Conservation (phyloP, 2,113 vertebrate species). For the Bagarius yarrelli region DNA sequence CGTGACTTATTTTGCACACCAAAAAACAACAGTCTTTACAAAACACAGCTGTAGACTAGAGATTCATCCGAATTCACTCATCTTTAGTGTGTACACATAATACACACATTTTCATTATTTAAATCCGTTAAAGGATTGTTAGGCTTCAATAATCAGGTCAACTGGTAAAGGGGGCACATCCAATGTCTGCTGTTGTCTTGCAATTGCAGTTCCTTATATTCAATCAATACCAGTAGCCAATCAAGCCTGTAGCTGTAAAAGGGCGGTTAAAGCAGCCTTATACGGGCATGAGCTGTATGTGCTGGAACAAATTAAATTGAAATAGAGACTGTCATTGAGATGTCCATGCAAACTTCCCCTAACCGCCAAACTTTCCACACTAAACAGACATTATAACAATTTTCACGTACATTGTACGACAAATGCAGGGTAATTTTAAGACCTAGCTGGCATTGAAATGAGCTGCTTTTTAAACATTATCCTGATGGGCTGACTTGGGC, state of each 20-base stretch:
- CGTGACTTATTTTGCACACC: slow-evolving; percentile 59
- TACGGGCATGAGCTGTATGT: background rate
- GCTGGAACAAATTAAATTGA: background rate
- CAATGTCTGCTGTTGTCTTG: background rate
- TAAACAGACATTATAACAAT: background rate
- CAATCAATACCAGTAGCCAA: background rate
- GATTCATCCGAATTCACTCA: no score
- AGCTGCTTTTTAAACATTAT: no score
- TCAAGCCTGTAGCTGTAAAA: background rate
- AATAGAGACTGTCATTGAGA: background rate
- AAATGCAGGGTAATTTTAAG: no score
- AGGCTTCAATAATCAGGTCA: no score
- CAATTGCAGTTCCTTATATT: background rate
- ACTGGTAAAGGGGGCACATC: no score
- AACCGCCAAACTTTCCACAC: no score
- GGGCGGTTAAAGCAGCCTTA: background rate
- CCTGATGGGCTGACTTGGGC: no score
- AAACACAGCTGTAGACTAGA: slow-evolving; percentile 64
- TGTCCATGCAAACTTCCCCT: background rate
- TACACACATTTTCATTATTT: no score
- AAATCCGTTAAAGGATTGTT: no score
- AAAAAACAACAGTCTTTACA: slow-evolving; percentile 61
- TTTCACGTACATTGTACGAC: background rate
- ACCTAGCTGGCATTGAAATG: no score
- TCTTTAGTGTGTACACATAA: no score